Conservation (phyloP, 2,797 vertebrate genomes). For the Yasuhikotakia modesta region DNA sequence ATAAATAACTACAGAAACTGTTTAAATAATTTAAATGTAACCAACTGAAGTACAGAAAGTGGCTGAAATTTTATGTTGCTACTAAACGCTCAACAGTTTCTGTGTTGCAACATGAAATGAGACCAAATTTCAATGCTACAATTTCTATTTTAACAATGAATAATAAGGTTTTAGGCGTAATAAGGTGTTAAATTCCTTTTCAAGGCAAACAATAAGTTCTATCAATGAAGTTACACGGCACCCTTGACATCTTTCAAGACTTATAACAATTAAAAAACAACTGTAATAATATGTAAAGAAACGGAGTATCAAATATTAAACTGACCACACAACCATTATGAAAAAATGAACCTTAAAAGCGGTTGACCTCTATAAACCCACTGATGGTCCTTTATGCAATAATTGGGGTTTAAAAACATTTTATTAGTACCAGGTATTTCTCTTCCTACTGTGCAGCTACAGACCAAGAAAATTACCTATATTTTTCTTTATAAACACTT, state of each 20-base stretch:
- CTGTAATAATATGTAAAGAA: background rate
- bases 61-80: background rate
- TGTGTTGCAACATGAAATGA: background rate
- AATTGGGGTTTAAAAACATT: background rate
- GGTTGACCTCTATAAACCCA: background rate
- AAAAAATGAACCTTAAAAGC: background rate
- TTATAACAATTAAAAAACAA: background rate
- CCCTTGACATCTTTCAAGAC: background rate
- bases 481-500: slow-evolving; percentile 1
- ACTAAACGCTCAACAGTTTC: slow-evolving; percentile 1
- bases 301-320: background rate
- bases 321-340: background rate
- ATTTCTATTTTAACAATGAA: background rate
- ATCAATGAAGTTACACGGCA: background rate
- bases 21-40: too few species aligned
- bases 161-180: background rate
- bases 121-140: slow-evolving; percentile 3
- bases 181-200: background rate
- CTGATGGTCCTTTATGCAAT: slow-evolving; percentile 5
- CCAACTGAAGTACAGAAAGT: slow-evolving; percentile 6
- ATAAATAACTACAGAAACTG: slow-evolving; percentile 24
- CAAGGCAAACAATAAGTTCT: background rate
- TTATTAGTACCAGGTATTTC: slow-evolving; percentile 15
- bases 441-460: background rate
- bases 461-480: background rate